phyloP scores from a whole-genome alignment of 1,140 invertebrate genomes.

The Wiebesia pumilae region DNA sequence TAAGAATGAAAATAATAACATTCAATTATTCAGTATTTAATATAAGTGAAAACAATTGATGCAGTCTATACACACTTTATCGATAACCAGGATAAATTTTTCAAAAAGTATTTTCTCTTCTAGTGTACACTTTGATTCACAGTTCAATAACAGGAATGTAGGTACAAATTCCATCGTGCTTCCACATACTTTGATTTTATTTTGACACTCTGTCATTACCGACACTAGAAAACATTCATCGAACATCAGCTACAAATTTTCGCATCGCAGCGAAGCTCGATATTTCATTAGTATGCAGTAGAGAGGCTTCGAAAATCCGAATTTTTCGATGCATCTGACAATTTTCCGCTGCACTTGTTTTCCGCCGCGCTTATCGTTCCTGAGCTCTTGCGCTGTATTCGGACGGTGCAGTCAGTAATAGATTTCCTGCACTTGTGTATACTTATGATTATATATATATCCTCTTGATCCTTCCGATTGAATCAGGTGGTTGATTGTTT shows the following conservation, averaged over 20 bases:
- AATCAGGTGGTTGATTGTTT: constrained; percentile 17
- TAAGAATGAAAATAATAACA: no score
- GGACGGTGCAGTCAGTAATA: not conserved
- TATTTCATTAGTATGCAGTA: not conserved
- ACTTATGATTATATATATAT: not conserved
- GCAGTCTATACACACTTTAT: not conserved
- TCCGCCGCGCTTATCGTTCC: not conserved
- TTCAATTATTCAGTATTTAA: no score
- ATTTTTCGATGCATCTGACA: not conserved
- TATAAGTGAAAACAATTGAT: no score
- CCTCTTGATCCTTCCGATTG: constrained; percentile 31
- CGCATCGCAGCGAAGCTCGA: not conserved
- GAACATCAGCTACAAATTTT: not conserved
- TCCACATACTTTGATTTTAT: not conserved
- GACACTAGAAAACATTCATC: not conserved
- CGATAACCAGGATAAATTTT: not conserved
- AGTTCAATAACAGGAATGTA: not conserved
- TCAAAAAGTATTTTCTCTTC: no score
- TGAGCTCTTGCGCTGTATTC: not conserved
- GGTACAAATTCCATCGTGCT: not conserved
- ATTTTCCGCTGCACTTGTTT: constrained; percentile 25
- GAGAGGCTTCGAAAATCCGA: not conserved
- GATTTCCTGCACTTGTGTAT: not conserved
- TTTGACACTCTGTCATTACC: not conserved
- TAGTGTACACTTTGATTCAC: not conserved